Base-by-base conservation (phyloP, 2,797 vertebrate genomes). In the Gobio occitaniae region DNA sequence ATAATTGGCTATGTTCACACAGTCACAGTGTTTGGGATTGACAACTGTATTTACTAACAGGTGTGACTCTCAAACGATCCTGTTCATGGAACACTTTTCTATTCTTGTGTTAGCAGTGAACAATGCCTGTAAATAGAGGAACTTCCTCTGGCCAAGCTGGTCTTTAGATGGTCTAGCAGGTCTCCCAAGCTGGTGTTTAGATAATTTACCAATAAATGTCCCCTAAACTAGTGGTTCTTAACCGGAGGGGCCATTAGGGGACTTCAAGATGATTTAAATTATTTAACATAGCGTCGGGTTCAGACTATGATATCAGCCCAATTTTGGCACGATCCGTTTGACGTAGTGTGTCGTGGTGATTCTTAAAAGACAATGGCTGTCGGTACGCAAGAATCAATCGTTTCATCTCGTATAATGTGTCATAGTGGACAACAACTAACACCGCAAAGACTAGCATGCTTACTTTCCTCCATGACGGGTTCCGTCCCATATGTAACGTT, bases 1-100 rank as follows among this genome's bases (percentile, higher is more conserved):
- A 38, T 83, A 83, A 83, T 76, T 63, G 25, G 25, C 52, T 61
- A 10, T 81, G 25, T 79, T 79, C 44, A 66, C 25, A 71, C 66
- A 71, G 66, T 54, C 79, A 75, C 65, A 63, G 15, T 38, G 15
- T 82, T 82, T 82, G 36, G 19, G 44, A 82, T 17, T 59, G 66
- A 71, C 52, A 47, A 59, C 50, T 80, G 25, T 56, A 80, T 70
- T 81, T 29, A 41, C 36, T 29, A 32, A 71, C 50, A 69, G 36
- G 50, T 81, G 65, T 81, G 19, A 38, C 21, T 59, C 48, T 32
- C 78, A 80, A 32, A 48, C 32, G 10, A 68, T 48, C 11, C 17
- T 47, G n/a, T 47, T 78, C 61, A 47, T 6, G 7, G 2, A 38
- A 59, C 2, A 61, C 36, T 59, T 25, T 44, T 70, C 21, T n/a